phyloP scores from a whole-genome alignment of 2,797 vertebrate genomes.

The Pipistrellus nathusii region DNA sequence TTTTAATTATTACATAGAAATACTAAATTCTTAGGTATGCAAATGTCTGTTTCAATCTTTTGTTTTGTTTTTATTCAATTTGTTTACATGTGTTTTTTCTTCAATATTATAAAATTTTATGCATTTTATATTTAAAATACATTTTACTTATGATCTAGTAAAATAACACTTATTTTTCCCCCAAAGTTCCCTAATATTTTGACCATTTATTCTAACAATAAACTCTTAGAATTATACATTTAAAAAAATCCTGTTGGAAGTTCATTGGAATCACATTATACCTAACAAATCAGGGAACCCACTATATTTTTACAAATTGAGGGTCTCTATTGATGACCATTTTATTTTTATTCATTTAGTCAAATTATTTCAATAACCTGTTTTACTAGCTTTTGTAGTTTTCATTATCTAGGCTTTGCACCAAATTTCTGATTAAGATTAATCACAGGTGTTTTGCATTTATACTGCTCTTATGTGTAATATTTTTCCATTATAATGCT shows the following conservation, averaged over 20 bases:
- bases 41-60: not conserved
- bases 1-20: slow-evolving; percentile 44
- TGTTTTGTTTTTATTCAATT: slow-evolving; percentile 25
- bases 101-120: slow-evolving; percentile 12
- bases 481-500: not conserved
- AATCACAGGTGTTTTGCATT: not conserved
- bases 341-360: slow-evolving; percentile 49
- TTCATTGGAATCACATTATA: slow-evolving; percentile 48
- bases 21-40: not conserved
- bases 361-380: slow-evolving; percentile 25
- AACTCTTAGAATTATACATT: not conserved
- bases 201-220: not conserved
- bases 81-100: slow-evolving; percentile 19
- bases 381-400: slow-evolving; percentile 17
- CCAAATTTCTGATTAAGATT: slow-evolving; percentile 21
- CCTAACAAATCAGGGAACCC: not conserved
- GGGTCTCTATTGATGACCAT: not conserved
- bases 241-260: not conserved
- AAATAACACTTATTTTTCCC: not conserved
- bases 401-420: slow-evolving; percentile 17
- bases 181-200: not conserved
- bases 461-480: not conserved
- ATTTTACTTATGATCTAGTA: not conserved
- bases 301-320: slow-evolving; percentile 6
- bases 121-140: slow-evolving; percentile 44